Evolutionary conservation across 2,113 vertebrate species (phyloP), one percentile per base, ranked within the genome.

Genomic region (Dermatemys mawii): DNA sequence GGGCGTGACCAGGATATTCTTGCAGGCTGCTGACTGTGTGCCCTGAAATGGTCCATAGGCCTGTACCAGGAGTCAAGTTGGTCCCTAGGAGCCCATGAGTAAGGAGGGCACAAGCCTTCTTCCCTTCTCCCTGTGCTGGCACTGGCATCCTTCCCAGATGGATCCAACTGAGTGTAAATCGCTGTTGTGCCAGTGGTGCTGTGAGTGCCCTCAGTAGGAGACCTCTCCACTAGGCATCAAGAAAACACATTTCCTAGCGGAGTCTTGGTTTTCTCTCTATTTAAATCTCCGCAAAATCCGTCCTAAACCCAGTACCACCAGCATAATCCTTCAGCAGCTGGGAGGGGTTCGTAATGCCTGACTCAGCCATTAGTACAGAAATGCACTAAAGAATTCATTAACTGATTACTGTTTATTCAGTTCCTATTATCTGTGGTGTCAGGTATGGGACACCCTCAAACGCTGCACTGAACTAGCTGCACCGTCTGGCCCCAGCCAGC

Each of bases 401-500:
- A 22, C 67, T 14, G 3, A 35, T 2, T 7, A 0, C 12, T 67
- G 63, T 63, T 87, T 48, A 3, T 2, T 4, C 2, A 2, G 1
- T 57, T 24, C 2, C 76, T 5, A 1, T 38, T 46, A 51, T 2
- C 13, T 26, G 32, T 60, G 29, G 8, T 16, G 5, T 1, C 1
- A 8, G 6, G 11, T 5, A 29, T 24, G 19, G 19, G 1, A 27
- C 76, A 26, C 2, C 2, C 48, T 11, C 7, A 10, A 7, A 32
- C 38, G 4, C 4, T 0, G 1, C 48, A 1, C n/a, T 19, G 10
- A 19, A 29, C 63, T 0, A 26, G 13, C 83, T 48, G 48, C 54
- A 11, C 63, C 5, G 26, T 2, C 0, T 1, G 1, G 29, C 1
- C 0, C 21, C 81, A 75, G 4, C 4, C 54, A 48, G 32, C 48